Evolutionary conservation across 1,140 invertebrate species (phyloP).

Genomic region (Parasteatoda tepidariorum): DNA sequence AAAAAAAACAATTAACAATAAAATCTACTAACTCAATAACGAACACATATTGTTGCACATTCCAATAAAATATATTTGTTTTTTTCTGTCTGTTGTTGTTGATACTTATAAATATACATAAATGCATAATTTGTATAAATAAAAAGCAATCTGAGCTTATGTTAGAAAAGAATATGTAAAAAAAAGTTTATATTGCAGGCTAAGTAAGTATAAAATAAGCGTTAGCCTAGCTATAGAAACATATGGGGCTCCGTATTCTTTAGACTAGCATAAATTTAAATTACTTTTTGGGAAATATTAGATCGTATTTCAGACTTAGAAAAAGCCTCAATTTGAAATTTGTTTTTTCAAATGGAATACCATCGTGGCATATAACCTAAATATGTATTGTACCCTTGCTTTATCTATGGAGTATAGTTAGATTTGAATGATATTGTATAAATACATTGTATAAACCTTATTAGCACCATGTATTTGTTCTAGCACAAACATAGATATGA

Average conservation of each 20-base stretch:
- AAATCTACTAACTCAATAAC: no score
- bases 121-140: not conserved
- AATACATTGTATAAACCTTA: no score
- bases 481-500: no score
- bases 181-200: constrained; percentile 23
- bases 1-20: not conserved
- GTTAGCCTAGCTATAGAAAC: constrained; percentile 28
- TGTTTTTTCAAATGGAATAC: no score
- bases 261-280: not conserved
- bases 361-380: no score
- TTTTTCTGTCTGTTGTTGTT: not conserved
- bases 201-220: not conserved
- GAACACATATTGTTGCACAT: not conserved
- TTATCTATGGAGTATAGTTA: no score
- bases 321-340: no score
- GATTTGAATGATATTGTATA: no score
- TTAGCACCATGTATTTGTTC: no score
- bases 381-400: no score
- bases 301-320: no score
- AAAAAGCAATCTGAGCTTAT: not conserved
- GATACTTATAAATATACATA: not conserved
- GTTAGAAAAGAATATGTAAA: constrained; percentile 40
- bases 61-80: not conserved
- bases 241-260: constrained; percentile 51
- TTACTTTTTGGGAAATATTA: no score